phyloP scores from a whole-genome alignment of 1,140 invertebrate species.

The Dreissena polymorpha region DNA sequence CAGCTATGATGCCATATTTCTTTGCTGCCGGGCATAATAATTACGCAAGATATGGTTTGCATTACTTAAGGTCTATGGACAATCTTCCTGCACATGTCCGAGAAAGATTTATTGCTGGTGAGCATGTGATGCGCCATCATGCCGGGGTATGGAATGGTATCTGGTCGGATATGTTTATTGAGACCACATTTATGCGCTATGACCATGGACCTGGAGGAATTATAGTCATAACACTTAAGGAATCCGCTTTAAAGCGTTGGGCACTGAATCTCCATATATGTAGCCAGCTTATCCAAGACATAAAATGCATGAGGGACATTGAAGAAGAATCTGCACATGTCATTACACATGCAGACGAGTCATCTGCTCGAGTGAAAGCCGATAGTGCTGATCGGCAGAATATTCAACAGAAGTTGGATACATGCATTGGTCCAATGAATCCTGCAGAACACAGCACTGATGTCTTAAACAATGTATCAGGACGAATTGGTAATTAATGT shows the following conservation, averaged over 20 bases:
- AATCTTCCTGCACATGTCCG: slow-evolving; percentile 33
- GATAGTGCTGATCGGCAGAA: slow-evolving; percentile 3
- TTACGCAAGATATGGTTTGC: slow-evolving; percentile 66
- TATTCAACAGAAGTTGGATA: slow-evolving; percentile 1
- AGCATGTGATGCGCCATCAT: slow-evolving; percentile 60
- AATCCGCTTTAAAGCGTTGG: slow-evolving; percentile 42
- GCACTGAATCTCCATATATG: slow-evolving; percentile 55
- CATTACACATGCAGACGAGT: slow-evolving; percentile 43
- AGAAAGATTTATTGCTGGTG: slow-evolving; percentile 45
- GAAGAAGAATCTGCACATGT: neutral
- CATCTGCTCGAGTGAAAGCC: neutral
- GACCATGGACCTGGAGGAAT: slow-evolving; percentile 55
- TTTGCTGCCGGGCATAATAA: slow-evolving; percentile 64
- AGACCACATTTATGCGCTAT: slow-evolving; percentile 62
- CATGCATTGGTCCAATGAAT: slow-evolving; percentile 21
- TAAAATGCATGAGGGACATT: slow-evolving; percentile 16
- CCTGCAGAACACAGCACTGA: slow-evolving; percentile 17
- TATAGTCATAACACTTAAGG: slow-evolving; percentile 54
- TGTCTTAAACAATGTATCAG: slow-evolving; percentile 3
- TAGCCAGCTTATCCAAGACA: slow-evolving; percentile 11
- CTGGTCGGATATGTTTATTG: slow-evolving; percentile 62
- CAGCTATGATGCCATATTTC: slow-evolving; percentile 62
- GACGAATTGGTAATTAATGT: neutral
- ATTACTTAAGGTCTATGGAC: slow-evolving; percentile 58
- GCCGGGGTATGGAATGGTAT: slow-evolving; percentile 51